These are phyloP conservation scores for Callocephalon fimbriatum DNA, from an alignment of 2,113 vertebrate genomes.

Conservation along the genomic window DNA sequence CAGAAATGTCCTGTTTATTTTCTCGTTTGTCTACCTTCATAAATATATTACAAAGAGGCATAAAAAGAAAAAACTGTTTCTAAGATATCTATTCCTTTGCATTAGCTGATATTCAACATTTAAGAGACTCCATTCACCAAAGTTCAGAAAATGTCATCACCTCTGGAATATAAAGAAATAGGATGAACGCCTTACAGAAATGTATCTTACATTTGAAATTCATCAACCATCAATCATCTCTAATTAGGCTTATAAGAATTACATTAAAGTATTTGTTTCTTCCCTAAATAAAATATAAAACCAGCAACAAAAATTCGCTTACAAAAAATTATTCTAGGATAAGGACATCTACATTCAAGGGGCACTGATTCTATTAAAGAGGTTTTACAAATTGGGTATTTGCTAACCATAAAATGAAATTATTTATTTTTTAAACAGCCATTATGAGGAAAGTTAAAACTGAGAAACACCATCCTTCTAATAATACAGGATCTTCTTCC, in stretches of 20 bases:
- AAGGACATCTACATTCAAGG: not conserved
- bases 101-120: not conserved
- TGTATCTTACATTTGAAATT: not conserved
- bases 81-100: not conserved
- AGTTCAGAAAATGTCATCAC: not conserved
- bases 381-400: not conserved
- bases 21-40: not conserved
- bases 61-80: not conserved
- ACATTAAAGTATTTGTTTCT: not conserved
- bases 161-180: not conserved
- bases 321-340: not conserved
- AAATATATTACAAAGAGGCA: not conserved
- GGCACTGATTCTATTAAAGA: not conserved
- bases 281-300: constrained; percentile 22
- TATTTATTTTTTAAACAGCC: constrained; percentile 9
- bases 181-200: not conserved
- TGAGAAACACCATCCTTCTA: constrained; percentile 7
- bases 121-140: not conserved
- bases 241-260: not conserved
- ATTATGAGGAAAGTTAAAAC: constrained; percentile 33
- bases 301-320: not conserved
- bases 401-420: constrained; percentile 2
- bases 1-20: not conserved
- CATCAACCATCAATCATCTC: not conserved
- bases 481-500: constrained; percentile 18